A percentile compares a stretch with the other conserved stretches of the same genome.
These are phyloP conservation scores for Siniperca chuatsi DNA, from an alignment of 2,113 vertebrate species.

Conservation along the genomic window DNA sequence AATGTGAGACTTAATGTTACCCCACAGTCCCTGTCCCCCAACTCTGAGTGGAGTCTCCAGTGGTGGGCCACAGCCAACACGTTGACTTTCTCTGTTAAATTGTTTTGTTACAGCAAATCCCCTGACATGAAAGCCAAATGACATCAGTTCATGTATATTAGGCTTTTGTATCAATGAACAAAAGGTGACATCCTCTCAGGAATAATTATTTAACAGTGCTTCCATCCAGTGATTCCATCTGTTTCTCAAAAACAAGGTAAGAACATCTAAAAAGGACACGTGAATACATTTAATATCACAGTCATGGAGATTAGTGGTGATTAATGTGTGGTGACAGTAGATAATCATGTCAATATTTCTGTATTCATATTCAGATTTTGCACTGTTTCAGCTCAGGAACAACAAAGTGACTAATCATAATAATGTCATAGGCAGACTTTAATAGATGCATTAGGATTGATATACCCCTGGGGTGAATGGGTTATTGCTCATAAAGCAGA, in stretches of 20 bases:
- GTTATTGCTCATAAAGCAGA: slow-evolving; percentile 78
- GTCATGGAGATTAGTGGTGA: slow-evolving; percentile 68
- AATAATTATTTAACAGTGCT: slow-evolving; percentile 63
- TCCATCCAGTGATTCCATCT: slow-evolving; percentile 58
- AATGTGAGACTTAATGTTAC: slow-evolving; percentile 18
- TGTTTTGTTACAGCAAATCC: slow-evolving; percentile 48
- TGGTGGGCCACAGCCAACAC: not conserved
- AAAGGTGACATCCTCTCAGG: slow-evolving; percentile 40
- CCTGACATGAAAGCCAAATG: slow-evolving; percentile 41
- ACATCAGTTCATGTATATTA: slow-evolving; percentile 61
- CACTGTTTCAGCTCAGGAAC: slow-evolving; percentile 56
- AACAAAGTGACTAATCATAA: slow-evolving; percentile 81
- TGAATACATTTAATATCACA: slow-evolving; percentile 69
- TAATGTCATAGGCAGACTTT: slow-evolving; percentile 78
- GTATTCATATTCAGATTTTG: slow-evolving; percentile 75
- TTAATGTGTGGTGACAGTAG: slow-evolving; percentile 70
- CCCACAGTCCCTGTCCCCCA: not conserved
- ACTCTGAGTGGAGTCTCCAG: slow-evolving; percentile 17
- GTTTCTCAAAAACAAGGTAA: slow-evolving; percentile 72
- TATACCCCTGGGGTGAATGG: slow-evolving; percentile 73
- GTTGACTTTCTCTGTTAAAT: slow-evolving; percentile 13
- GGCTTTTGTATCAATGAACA: slow-evolving; percentile 50
- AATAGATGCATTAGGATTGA: slow-evolving; percentile 82
- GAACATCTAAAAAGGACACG: slow-evolving; percentile 67
- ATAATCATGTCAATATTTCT: slow-evolving; percentile 76